phyloP scores from a whole-genome alignment of 1,140 invertebrate species.

The Drosophila azteca region DNA sequence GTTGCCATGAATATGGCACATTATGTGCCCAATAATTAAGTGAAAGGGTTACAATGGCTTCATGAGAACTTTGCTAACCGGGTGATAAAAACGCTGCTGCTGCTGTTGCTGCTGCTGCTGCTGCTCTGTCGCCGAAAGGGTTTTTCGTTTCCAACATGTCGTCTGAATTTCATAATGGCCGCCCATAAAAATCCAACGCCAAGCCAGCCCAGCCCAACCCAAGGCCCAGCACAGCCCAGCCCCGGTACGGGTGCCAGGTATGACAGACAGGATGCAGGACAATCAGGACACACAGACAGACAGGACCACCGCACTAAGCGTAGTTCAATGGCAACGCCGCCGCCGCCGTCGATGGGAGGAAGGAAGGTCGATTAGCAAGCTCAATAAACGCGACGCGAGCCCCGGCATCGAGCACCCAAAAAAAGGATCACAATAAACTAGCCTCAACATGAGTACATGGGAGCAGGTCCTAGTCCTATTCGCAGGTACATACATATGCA shows the following conservation, averaged over 20 bases:
- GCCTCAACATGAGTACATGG: background rate
- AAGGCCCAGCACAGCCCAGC: background rate
- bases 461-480: too few relatives aligned
- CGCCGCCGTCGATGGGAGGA: background rate
- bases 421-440: constrained; percentile 28
- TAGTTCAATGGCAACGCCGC: constrained; percentile 47
- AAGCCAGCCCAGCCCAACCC: background rate
- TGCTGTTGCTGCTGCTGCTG: background rate
- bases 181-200: constrained; percentile 48
- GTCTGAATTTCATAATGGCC: constrained; percentile 61
- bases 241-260: constrained; percentile 2
- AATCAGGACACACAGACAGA: constrained; percentile 11
- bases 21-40: constrained; percentile 81
- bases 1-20: constrained; percentile 79
- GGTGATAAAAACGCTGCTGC: constrained; percentile 63
- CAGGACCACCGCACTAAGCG: background rate
- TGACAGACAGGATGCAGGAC: constrained; percentile 43
- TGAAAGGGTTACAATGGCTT: constrained; percentile 80
- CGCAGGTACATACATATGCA: background rate
- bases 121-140: constrained; percentile 44
- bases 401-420: constrained; percentile 1
- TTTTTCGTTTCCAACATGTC: constrained; percentile 67
- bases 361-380: constrained; percentile 41
- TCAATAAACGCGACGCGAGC: constrained; percentile 27
- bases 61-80: constrained; percentile 75